Evolutionary conservation across 2,888 invertebrate genomes (phyloP).

Genomic region (Drosophila nigritarsus): DNA sequence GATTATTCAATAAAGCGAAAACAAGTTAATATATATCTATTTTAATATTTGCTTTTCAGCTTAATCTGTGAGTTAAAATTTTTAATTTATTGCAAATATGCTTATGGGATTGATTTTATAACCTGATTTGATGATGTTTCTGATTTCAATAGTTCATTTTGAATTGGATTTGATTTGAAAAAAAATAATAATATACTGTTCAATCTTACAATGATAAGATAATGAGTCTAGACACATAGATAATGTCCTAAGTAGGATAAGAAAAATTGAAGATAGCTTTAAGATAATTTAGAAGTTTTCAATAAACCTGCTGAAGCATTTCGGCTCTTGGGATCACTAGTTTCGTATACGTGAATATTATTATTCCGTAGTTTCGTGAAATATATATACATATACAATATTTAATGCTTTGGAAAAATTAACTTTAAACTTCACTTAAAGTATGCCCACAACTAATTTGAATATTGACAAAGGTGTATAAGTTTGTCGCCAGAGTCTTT

Average conservation of each 20-base stretch:
- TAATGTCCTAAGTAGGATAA: no score
- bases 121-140: neutral
- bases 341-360: no score
- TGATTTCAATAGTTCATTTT: neutral
- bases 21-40: neutral
- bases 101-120: neutral
- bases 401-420: neutral
- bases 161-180: neutral
- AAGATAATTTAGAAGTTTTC: no score
- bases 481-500: constrained; percentile 58
- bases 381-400: neutral
- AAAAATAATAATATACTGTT: neutral
- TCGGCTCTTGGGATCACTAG: no score
- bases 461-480: constrained; percentile 18
- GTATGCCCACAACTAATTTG: constrained; percentile 29
- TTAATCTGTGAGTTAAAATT: neutral
- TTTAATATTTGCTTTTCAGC: neutral
- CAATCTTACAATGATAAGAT: no score
- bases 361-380: no score
- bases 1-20: neutral
- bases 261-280: no score
- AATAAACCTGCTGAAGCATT: no score
- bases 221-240: no score
- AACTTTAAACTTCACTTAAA: constrained; percentile 8
- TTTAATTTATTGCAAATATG: neutral